Conservation (phyloP, 2,888 invertebrate species). For the Pristionchus mayeri region DNA sequence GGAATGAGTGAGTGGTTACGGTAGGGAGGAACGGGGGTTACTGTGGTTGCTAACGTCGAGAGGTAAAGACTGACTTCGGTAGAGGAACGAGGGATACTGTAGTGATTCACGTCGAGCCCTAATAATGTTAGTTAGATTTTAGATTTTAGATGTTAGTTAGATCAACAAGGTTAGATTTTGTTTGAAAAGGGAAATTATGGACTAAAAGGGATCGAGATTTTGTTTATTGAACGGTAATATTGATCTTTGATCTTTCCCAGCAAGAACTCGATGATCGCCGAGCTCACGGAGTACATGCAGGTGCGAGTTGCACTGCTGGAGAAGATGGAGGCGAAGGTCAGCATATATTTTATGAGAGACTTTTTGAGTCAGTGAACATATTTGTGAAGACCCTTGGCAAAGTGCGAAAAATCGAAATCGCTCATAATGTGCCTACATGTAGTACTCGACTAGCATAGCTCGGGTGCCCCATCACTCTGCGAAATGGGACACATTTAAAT, state of each 20-base stretch:
- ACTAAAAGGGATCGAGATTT: no score
- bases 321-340: not conserved
- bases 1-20: conserved; percentile 11
- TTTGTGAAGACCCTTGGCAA: no score
- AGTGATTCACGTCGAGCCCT: not conserved
- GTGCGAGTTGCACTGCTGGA: not conserved
- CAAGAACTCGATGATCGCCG: not conserved
- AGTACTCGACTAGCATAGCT: no score
- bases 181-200: no score
- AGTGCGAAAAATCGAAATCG: no score
- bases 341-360: not conserved
- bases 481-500: no score
- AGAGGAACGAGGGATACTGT: not conserved
- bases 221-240: no score
- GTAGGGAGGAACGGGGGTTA: not conserved
- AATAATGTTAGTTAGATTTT: not conserved
- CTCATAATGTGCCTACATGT: no score
- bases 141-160: not conserved
- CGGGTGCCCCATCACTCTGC: no score
- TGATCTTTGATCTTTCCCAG: conserved; percentile 9
- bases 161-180: not conserved
- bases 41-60: not conserved
- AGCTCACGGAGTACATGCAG: not conserved
- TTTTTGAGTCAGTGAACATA: no score
- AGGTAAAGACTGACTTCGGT: not conserved